Conservation (phyloP, 2,113 vertebrate genomes). For the Lagopus muta region DNA sequence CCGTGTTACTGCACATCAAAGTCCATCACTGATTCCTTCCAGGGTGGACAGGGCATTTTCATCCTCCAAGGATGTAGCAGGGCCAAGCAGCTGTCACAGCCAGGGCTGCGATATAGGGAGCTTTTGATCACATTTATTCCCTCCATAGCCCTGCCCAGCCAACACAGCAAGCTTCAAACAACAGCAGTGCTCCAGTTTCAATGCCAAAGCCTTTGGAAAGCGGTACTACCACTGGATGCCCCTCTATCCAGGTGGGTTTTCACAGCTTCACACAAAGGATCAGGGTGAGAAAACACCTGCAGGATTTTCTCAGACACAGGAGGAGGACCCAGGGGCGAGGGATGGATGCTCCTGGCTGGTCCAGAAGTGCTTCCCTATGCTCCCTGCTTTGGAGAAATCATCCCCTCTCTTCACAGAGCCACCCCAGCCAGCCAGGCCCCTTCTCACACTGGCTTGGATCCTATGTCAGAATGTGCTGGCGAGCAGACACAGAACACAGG, state of each 20-base stretch:
- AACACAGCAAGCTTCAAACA: conserved; percentile 87
- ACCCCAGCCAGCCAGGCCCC: neutral
- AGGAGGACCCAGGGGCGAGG: neutral
- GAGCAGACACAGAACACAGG: conserved; percentile 18
- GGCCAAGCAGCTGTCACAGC: neutral
- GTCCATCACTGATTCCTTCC: neutral
- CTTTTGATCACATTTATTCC: conserved; percentile 38
- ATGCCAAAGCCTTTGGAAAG: conserved; percentile 87
- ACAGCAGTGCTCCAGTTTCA: conserved; percentile 90
- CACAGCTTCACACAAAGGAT: neutral
- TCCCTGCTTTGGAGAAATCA: neutral
- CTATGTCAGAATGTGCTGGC: neutral
- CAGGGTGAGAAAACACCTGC: neutral
- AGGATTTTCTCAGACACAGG: neutral
- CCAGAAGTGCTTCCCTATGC: neutral
- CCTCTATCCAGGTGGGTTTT: conserved; percentile 86
- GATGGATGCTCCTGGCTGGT: conserved; percentile 1
- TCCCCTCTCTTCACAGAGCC: conserved; percentile 7
- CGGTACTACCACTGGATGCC: conserved; percentile 87
- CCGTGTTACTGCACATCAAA: neutral
- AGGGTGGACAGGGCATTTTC: neutral
- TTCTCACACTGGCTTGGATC: conserved; percentile 1
- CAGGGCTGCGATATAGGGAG: neutral
- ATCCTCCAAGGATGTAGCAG: neutral
- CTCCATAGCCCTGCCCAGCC: conserved; percentile 82